phyloP scores from a whole-genome alignment of 2,113 vertebrate species.

The Taxidea taxus region DNA sequence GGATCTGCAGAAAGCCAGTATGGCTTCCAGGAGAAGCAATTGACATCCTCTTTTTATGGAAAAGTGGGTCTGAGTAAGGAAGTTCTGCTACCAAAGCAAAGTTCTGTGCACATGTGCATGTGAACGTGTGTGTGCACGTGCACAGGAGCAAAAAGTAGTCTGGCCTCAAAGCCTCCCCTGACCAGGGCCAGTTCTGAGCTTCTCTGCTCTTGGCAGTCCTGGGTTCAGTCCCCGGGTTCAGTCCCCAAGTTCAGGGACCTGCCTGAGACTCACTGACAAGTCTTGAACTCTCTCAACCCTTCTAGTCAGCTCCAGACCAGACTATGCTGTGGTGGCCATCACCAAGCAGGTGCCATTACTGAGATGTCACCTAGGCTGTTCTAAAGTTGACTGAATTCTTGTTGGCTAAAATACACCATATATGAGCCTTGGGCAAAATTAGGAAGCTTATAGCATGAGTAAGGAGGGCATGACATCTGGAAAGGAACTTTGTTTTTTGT shows the following conservation, averaged over 20 bases:
- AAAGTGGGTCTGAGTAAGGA: not conserved
- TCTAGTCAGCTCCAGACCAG: not conserved
- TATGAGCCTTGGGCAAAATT: not conserved
- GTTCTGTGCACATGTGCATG: no score
- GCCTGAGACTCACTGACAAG: not conserved
- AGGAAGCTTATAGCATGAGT: constrained; percentile 4
- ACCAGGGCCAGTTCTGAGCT: not conserved
- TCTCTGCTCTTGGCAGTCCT: not conserved
- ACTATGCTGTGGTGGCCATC: not conserved
- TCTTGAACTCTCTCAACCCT: not conserved
- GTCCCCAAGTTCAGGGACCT: not conserved
- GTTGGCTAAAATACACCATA: not conserved
- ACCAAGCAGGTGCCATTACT: not conserved
- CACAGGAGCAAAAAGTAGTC: not conserved
- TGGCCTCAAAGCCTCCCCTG: not conserved
- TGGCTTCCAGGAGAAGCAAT: not conserved
- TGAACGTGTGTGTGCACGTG: not conserved
- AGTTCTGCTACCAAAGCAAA: not conserved
- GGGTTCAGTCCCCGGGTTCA: not conserved
- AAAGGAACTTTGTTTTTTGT: not conserved
- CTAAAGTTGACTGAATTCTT: not conserved
- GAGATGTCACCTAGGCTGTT: not conserved
- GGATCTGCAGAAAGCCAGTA: not conserved
- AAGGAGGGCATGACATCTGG: not conserved
- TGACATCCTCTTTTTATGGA: not conserved